These are phyloP conservation scores for Oscarella lobularis DNA, from an alignment of 37 sponge, comb jelly and placozoan species.

Conservation along the genomic window DNA sequence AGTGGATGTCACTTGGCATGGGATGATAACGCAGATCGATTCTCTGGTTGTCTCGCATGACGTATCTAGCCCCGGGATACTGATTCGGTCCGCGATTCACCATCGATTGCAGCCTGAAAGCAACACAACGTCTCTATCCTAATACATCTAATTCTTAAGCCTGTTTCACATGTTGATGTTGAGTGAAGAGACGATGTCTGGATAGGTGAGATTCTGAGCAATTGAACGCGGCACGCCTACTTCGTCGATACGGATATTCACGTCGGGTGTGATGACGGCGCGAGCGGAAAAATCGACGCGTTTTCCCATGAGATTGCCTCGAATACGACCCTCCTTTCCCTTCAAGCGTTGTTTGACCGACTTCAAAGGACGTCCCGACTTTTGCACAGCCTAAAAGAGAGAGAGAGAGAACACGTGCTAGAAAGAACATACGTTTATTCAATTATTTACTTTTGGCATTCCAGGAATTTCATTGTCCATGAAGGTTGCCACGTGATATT, in stretches of 20 bases:
- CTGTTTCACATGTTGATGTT: conserved; percentile 61
- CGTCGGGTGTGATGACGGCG: conserved; percentile 97
- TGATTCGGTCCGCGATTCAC: conserved; percentile 82
- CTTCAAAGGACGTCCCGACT: conserved; percentile 88
- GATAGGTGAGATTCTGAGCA: conserved; percentile 95
- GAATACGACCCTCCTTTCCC: conserved; percentile 93
- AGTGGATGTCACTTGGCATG: conserved; percentile 87
- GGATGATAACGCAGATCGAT: conserved; percentile 95
- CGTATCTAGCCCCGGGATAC: conserved; percentile 99
- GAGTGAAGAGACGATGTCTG: conserved; percentile 95
- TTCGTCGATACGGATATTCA: conserved; percentile 92
- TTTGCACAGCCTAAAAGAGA: conserved; percentile 70
- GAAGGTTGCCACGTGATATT: conserved; percentile 94
- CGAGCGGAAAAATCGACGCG: conserved; percentile 99
- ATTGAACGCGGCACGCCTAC: conserved; percentile 93
- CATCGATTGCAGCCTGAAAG: conserved; percentile 64
- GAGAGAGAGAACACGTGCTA: too few species aligned
- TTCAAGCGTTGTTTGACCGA: conserved; percentile 94
- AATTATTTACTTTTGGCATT: conserved; percentile 60
- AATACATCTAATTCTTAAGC: not conserved
- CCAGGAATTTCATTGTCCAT: conserved; percentile 96
- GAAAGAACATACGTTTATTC: too few species aligned
- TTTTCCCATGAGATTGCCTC: conserved; percentile 99
- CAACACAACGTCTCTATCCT: not conserved
- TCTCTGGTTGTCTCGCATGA: conserved; percentile 92